Evolutionary conservation across 2,797 vertebrate species (phyloP).

Genomic region (Selene dorsalis): DNA sequence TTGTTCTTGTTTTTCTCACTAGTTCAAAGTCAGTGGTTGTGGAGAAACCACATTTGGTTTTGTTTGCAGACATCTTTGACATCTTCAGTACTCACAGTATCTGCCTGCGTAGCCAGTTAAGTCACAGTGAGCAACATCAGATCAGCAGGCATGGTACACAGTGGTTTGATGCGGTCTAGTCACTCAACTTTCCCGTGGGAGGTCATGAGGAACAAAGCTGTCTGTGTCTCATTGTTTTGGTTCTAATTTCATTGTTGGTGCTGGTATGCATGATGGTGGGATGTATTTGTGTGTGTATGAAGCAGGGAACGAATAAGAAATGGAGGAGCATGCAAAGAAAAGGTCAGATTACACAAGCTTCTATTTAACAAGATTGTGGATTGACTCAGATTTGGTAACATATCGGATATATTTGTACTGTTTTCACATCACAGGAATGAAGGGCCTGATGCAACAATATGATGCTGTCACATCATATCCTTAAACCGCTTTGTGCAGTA

Average conservation of each 20-base stretch:
- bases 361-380: background rate
- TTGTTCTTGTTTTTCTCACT: background rate
- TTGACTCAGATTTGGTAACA: background rate
- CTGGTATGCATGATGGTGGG: slow-evolving; percentile 12
- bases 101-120: background rate
- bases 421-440: background rate
- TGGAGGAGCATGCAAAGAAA: background rate
- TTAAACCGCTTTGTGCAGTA: background rate
- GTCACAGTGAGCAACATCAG: background rate
- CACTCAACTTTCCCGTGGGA: slow-evolving; percentile 17
- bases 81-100: background rate
- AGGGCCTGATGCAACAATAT: background rate
- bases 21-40: background rate
- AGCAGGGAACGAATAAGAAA: background rate
- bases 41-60: background rate
- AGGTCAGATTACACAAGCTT: slow-evolving; percentile 9
- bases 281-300: background rate
- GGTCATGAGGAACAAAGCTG: slow-evolving; percentile 38
- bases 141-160: background rate
- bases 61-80: background rate
- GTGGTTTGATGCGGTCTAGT: background rate
- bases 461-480: background rate
- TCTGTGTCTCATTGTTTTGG: slow-evolving; percentile 26
- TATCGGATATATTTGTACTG: background rate
- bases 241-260: slow-evolving; percentile 21